phyloP scores from a whole-genome alignment of 2,797 vertebrate species.

The Sebastes steindachneri region DNA sequence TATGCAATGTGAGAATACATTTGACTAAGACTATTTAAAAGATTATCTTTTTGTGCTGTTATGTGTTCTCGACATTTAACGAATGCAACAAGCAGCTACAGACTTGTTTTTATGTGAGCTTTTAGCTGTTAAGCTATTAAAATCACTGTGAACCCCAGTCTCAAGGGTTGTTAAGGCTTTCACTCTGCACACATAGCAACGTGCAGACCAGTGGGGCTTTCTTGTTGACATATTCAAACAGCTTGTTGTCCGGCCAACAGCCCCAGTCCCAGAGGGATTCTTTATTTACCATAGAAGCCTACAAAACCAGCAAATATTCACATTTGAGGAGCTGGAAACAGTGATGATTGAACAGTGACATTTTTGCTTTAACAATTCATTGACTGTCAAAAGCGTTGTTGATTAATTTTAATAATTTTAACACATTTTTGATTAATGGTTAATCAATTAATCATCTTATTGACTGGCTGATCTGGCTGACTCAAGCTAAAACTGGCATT shows the following conservation, averaged over 20 bases:
- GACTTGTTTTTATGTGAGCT: not conserved
- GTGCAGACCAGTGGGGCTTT: not conserved
- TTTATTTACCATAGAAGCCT: not conserved
- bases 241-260: not conserved
- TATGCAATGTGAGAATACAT: not conserved
- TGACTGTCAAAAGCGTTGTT: not conserved
- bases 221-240: not conserved
- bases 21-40: not conserved
- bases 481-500: not conserved
- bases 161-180: not conserved
- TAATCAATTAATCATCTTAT: not conserved
- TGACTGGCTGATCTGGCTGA: not conserved
- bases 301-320: not conserved
- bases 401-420: too few species aligned
- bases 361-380: not conserved
- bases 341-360: not conserved
- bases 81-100: not conserved
- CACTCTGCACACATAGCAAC: not conserved
- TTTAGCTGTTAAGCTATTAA: not conserved
- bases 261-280: not conserved
- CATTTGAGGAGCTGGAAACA: not conserved
- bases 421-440: not conserved
- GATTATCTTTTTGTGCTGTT: not conserved
- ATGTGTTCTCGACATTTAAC: not conserved
- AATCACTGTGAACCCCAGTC: not conserved